These are phyloP conservation scores for Macrophya alboannulata DNA, from an alignment of 2,888 invertebrate species.

Conservation along the genomic window DNA sequence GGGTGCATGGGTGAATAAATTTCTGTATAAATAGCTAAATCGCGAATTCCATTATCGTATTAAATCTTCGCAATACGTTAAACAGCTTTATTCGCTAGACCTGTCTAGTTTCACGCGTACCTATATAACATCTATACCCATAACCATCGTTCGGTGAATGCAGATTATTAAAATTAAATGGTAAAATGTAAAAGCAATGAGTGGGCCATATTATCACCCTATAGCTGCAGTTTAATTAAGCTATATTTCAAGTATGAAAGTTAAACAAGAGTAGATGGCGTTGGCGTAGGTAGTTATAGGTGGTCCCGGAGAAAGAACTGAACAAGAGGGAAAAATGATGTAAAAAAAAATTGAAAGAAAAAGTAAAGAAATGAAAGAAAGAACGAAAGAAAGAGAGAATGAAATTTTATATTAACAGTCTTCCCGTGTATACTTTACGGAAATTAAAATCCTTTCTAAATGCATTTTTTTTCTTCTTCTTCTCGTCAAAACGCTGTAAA, in stretches of 20 bases:
- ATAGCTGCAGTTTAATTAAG: constrained; percentile 18
- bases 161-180: constrained; percentile 8
- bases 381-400: neutral
- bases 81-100: constrained; percentile 5
- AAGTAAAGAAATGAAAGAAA: neutral
- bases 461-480: neutral
- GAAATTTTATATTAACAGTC: constrained; percentile 7
- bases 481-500: neutral
- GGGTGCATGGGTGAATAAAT: constrained; percentile 10
- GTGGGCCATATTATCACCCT: neutral
- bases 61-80: constrained; percentile 15
- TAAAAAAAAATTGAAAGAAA: neutral
- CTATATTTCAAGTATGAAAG: constrained; percentile 26
- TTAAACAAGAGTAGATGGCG: neutral
- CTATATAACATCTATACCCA: neutral
- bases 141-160: neutral
- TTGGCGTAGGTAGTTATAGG: neutral
- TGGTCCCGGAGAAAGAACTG: neutral
- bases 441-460: neutral
- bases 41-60: neutral
- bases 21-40: neutral
- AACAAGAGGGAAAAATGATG: neutral
- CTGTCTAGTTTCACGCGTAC: neutral
- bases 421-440: neutral
- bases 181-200: neutral